Percentiles rank a stretch among this genome's conserved stretches.
phyloP scores from a whole-genome alignment of 2,888 invertebrate genomes.

The Limulus polyphemus region DNA sequence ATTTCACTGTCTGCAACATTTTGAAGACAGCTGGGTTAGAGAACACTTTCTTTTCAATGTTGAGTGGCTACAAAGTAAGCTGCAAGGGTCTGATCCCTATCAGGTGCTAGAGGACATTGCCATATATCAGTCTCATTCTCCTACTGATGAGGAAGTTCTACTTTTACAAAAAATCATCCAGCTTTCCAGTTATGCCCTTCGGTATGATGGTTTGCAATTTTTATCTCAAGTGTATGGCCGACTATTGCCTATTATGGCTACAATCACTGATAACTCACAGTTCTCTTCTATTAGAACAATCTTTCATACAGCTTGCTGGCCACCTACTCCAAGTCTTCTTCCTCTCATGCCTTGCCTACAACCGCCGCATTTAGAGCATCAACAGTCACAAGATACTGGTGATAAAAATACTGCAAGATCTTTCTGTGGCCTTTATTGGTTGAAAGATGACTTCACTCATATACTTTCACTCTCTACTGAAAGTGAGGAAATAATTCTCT shows the following conservation, averaged over 20 bases:
- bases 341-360: slow-evolving; percentile 34
- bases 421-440: slow-evolving; percentile 50
- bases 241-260: slow-evolving; percentile 34
- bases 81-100: slow-evolving; percentile 43
- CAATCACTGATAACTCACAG: slow-evolving; percentile 21
- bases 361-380: no score
- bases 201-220: slow-evolving; percentile 69
- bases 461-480: slow-evolving; percentile 61
- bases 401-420: slow-evolving; percentile 23
- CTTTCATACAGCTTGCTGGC: slow-evolving; percentile 15
- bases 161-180: slow-evolving; percentile 54
- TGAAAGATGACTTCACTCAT: slow-evolving; percentile 54
- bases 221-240: slow-evolving; percentile 52
- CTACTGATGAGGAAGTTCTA: slow-evolving; percentile 29
- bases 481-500: slow-evolving; percentile 63
- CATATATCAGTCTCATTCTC: slow-evolving; percentile 5
- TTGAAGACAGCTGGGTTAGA: slow-evolving; percentile 41
- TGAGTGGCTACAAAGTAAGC: slow-evolving; percentile 65
- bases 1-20: slow-evolving; percentile 5
- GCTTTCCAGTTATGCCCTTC: slow-evolving; percentile 55
- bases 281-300: slow-evolving; percentile 20
- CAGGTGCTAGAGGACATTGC: slow-evolving; percentile 21
- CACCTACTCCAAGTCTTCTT: slow-evolving; percentile 48
- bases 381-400: no score
- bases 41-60: slow-evolving; percentile 59